These are phyloP conservation scores for Eriocheir sinensis DNA, from an alignment of 1,140 invertebrate genomes.

Conservation along the genomic window DNA sequence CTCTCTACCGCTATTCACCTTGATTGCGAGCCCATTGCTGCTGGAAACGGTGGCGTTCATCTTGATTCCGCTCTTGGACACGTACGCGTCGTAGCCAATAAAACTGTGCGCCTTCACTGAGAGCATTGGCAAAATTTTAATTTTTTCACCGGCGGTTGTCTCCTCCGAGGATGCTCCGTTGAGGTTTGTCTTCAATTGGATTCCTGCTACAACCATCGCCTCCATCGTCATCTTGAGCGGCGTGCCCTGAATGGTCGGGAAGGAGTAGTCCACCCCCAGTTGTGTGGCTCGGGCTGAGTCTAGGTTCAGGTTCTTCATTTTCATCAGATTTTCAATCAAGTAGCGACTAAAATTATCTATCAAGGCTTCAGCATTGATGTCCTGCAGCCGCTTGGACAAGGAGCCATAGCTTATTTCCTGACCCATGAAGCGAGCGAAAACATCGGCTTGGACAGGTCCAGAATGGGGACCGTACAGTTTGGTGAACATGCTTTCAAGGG, in stretches of 20 bases:
- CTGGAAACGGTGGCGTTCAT: slow-evolving; percentile 29
- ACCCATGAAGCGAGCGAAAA: slow-evolving; percentile 55
- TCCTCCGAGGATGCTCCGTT: neutral
- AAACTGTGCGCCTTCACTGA: slow-evolving; percentile 56
- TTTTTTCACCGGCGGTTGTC: neutral
- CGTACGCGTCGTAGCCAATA: slow-evolving; percentile 52
- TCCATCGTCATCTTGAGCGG: slow-evolving; percentile 51
- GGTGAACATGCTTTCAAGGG: neutral
- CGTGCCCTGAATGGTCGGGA: slow-evolving; percentile 62
- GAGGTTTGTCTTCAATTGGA: slow-evolving; percentile 47
- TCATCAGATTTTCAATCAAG: neutral
- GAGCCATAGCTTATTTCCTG: slow-evolving; percentile 62
- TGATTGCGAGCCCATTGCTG: slow-evolving; percentile 35
- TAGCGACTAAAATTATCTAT: neutral
- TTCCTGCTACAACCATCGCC: slow-evolving; percentile 36
- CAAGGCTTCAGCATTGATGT: neutral
- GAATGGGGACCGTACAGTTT: slow-evolving; percentile 25
- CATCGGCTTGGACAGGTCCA: neutral
- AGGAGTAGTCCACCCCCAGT: slow-evolving; percentile 48
- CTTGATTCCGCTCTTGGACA: slow-evolving; percentile 41
- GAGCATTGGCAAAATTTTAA: slow-evolving; percentile 44
- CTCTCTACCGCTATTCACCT: neutral
- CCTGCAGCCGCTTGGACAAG: slow-evolving; percentile 11
- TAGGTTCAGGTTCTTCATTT: neutral
- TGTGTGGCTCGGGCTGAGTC: slow-evolving; percentile 29